These are phyloP conservation scores for Drosophila falleni DNA, from an alignment of 2,888 invertebrate genomes.

Conservation along the genomic window DNA sequence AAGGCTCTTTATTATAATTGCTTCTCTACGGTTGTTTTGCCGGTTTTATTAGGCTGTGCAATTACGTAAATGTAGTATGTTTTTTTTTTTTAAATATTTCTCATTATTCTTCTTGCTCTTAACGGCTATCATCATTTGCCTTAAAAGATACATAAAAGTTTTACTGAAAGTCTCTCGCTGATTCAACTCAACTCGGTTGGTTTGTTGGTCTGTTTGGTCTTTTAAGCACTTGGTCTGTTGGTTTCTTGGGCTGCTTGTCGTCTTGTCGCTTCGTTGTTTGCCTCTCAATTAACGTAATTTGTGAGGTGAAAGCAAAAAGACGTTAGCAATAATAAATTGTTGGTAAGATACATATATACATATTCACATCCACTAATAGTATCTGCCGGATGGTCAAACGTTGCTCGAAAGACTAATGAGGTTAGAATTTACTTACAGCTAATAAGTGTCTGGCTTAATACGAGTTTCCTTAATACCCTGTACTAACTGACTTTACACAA, in stretches of 20 bases:
- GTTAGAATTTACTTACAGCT: slow-evolving; percentile 35
- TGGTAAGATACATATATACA: slow-evolving; percentile 29
- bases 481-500: neutral
- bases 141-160: slow-evolving; percentile 20
- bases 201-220: neutral
- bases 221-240: neutral
- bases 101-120: slow-evolving; percentile 13
- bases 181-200: neutral
- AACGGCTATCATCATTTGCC: slow-evolving; percentile 20
- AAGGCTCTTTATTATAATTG: slow-evolving; percentile 8
- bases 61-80: slow-evolving; percentile 26
- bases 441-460: slow-evolving; percentile 16
- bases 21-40: slow-evolving; percentile 19
- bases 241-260: slow-evolving; percentile 21
- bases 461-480: slow-evolving; percentile 9
- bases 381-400: slow-evolving; percentile 26
- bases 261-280: slow-evolving; percentile 37
- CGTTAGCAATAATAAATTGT: slow-evolving; percentile 47
- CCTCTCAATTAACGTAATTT: slow-evolving; percentile 46
- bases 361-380: slow-evolving; percentile 15
- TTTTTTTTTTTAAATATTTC: slow-evolving; percentile 9
- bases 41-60: slow-evolving; percentile 23
- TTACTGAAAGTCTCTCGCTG: slow-evolving; percentile 11
- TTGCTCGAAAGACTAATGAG: slow-evolving; percentile 31
- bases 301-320: slow-evolving; percentile 46